Evolutionary conservation across 2,797 vertebrate genomes (phyloP).

Genomic region (Labroides dimidiatus): DNA sequence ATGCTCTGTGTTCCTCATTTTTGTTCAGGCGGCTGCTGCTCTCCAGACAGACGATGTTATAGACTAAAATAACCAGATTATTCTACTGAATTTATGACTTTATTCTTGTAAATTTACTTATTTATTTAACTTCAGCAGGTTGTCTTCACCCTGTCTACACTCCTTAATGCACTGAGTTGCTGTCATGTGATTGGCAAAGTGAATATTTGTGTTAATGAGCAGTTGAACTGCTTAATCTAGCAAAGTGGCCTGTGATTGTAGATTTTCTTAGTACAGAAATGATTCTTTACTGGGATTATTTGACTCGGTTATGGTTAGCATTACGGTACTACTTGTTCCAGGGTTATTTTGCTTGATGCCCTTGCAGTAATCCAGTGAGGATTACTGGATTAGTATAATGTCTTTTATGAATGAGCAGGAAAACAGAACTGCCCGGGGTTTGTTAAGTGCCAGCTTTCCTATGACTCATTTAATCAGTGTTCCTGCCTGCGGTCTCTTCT

Average conservation of each 20-base stretch:
- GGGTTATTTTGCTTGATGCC: neutral
- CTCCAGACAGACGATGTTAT: too few relatives aligned
- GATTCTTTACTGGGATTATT: neutral
- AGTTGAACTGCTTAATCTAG: too few relatives aligned
- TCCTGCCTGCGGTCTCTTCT: conserved; percentile 11
- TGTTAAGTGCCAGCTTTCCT: conserved; percentile 17
- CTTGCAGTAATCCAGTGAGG: neutral
- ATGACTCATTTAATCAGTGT: conserved; percentile 14
- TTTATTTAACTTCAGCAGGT: too few relatives aligned
- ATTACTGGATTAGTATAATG: neutral
- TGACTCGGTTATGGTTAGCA: neutral
- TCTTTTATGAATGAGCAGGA: conserved; percentile 14
- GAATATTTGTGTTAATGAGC: too few relatives aligned
- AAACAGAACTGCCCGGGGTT: conserved; percentile 10
- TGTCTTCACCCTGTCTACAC: too few relatives aligned
- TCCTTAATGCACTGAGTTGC: too few relatives aligned
- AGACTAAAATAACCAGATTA: too few relatives aligned
- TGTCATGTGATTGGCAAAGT: too few relatives aligned
- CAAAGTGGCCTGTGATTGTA: neutral
- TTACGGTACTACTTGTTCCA: neutral
- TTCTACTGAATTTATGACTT: too few relatives aligned
- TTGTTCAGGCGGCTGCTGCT: too few relatives aligned
- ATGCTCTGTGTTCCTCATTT: too few relatives aligned
- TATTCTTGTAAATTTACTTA: too few relatives aligned
- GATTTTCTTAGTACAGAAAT: neutral